phyloP scores from a whole-genome alignment of 1,140 invertebrate genomes.

The Ooceraea biroi region DNA sequence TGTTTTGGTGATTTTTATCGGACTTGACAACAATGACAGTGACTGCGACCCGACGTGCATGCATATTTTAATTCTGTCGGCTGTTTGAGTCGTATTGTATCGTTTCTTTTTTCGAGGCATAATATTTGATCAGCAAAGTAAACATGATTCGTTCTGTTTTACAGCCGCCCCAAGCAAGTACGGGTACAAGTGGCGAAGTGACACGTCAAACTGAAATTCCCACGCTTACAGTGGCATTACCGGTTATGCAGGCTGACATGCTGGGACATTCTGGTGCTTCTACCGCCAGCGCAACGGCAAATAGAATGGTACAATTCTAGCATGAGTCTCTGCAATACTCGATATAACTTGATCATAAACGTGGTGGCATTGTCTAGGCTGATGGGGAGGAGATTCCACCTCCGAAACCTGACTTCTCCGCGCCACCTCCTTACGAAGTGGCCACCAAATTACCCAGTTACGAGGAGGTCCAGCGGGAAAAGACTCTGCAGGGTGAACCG shows the following conservation, averaged over 20 bases:
- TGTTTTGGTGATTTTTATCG: background rate
- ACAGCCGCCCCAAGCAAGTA: conserved; percentile 63
- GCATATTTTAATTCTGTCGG: background rate
- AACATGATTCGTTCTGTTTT: background rate
- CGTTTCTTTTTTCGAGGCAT: background rate
- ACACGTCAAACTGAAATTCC: conserved; percentile 68
- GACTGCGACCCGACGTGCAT: background rate
- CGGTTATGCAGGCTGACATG: conserved; percentile 68
- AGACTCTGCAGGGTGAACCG: conserved; percentile 91
- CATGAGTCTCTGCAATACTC: background rate
- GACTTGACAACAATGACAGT: background rate
- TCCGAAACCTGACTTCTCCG: conserved; percentile 93
- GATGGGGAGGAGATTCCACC: conserved; percentile 89
- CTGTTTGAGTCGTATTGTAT: background rate
- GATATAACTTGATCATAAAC: background rate
- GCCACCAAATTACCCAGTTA: conserved; percentile 95
- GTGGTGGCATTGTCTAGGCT: conserved; percentile 48
- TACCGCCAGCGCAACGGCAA: conserved; percentile 56
- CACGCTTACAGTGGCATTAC: conserved; percentile 75
- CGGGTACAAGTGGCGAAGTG: conserved; percentile 62
- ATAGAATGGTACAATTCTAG: conserved; percentile 55
- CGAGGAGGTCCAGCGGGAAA: conserved; percentile 95
- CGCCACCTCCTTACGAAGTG: conserved; percentile 94
- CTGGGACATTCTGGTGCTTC: conserved; percentile 71
- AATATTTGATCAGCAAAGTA: background rate